Evolutionary conservation across 2,888 invertebrate genomes (phyloP), one percentile per base, ranked within the genome.

Genomic region (Lasioglossum malachurum): DNA sequence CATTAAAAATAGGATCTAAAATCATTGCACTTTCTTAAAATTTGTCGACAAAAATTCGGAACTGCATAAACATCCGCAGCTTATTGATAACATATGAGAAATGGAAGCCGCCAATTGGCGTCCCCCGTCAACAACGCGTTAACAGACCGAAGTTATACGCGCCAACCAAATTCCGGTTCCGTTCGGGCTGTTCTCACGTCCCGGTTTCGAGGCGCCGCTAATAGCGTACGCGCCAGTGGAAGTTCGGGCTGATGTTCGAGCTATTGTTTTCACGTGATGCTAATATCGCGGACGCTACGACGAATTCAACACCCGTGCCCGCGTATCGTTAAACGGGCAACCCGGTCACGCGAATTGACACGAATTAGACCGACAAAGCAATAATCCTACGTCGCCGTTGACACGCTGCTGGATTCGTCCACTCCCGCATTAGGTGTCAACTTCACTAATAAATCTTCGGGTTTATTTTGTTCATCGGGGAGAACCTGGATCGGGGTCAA

Each of bases 291-390:
- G 87, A 87, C 83, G 86, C 78, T 80, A 84, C 80, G 77, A 87
- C 83, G 77, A 87, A 88, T 91, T 87, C 84, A 88, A 78, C 82
- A 75, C 75, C 82, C 78, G 76, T 41, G 64, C 78, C 57, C 76
- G 82, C 83, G 81, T 82, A 88, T 88, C 75, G 81, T 89, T 88
- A 44, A 90, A 88, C 89, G 78, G 79, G 77, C 89, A 88, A 90
- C 91, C 92, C 86, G 91, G 84, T 92, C 91, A 88, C 83, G 91
- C 64, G 89, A 92, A 92, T 92, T 92, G 92, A 90, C 91, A 92
- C 90, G 90, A 93, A 92, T 92, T 92, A 87, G 88, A 78, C 80
- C 85, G 78, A 84, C 88, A 82, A 87, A 86, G 79, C 71, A 73
- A 88, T 80, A 77, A 86, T 86, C 64, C 75, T 41, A 57, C 77